These are phyloP conservation scores for Notospermus geniculatus DNA, from an alignment of 1,140 invertebrate genomes.

Conservation along the genomic window DNA sequence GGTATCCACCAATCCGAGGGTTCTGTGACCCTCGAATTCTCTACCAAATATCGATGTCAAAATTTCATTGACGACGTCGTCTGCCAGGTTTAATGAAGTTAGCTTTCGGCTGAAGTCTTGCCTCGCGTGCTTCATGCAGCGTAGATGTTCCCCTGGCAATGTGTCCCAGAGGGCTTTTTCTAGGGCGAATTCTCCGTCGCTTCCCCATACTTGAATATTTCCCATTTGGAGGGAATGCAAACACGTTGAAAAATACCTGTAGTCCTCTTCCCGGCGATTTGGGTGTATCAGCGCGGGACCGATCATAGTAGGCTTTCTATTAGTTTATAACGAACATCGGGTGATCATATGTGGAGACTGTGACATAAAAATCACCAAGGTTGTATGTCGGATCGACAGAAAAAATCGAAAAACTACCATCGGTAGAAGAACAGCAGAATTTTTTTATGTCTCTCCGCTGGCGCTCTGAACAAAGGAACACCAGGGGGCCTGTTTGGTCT, in stretches of 20 bases:
- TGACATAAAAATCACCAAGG: not conserved
- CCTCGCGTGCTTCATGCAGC: not conserved
- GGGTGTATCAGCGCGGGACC: not conserved
- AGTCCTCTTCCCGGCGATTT: not conserved
- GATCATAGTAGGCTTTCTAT: not conserved
- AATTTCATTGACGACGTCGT: not conserved
- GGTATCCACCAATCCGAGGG: not conserved
- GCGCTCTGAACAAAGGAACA: too few species aligned
- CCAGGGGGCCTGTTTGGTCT: too few species aligned
- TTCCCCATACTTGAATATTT: not conserved
- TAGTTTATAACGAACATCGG: not conserved
- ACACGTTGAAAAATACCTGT: not conserved
- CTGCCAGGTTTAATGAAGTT: not conserved
- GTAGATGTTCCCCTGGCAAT: not conserved
- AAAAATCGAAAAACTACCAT: too few species aligned
- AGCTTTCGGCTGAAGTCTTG: not conserved
- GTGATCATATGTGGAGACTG: not conserved
- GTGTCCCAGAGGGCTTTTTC: not conserved
- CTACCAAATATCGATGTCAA: not conserved
- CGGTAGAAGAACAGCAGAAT: too few species aligned
- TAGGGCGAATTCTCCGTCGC: not conserved
- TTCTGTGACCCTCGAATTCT: not conserved
- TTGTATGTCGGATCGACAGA: too few species aligned
- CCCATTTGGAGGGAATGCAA: not conserved
- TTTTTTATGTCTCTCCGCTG: too few species aligned